A percentile compares a stretch with the other conserved stretches of the same genome.
phyloP scores from a whole-genome alignment of 2,888 invertebrate genomes.

The Aphidoletes aphidimyza region DNA sequence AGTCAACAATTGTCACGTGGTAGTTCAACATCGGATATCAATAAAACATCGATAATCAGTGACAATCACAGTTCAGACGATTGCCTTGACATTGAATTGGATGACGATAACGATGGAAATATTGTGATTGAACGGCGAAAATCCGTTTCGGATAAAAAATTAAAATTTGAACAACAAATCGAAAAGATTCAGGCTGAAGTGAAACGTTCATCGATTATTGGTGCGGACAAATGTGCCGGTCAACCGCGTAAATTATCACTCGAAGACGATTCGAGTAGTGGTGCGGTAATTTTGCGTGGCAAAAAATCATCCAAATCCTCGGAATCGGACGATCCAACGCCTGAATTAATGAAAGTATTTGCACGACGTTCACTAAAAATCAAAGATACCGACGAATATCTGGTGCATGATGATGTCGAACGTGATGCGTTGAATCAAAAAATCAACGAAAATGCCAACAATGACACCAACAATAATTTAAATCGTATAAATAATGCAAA shows the following conservation, averaged over 20 bases:
- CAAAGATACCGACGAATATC: conserved; percentile 76
- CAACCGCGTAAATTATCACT: conserved; percentile 55
- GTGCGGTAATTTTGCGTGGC: conserved; percentile 63
- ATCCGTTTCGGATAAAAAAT: conserved; percentile 63
- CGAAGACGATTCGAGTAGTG: conserved; percentile 58
- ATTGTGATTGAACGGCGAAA: conserved; percentile 63
- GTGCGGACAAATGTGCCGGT: not conserved
- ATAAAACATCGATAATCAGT: not conserved
- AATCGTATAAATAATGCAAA: conserved; percentile 63
- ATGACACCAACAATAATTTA: conserved; percentile 77
- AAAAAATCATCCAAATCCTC: conserved; percentile 62
- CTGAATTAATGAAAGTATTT: conserved; percentile 84
- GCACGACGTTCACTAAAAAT: conserved; percentile 82
- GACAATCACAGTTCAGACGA: not conserved
- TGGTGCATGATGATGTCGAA: conserved; percentile 69
- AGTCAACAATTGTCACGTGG: conserved; percentile 57
- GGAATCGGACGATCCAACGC: conserved; percentile 73
- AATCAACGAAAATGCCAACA: conserved; percentile 62
- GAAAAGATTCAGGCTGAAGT: conserved; percentile 62
- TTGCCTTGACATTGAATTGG: not conserved
- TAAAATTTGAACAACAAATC: conserved; percentile 61
- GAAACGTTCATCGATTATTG: conserved; percentile 61
- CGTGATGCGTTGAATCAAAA: conserved; percentile 57
- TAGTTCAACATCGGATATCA: conserved; percentile 59
- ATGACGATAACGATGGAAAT: conserved; percentile 55